Conservation (phyloP, 2,888 invertebrate species). For the Cephus pulcher region DNA sequence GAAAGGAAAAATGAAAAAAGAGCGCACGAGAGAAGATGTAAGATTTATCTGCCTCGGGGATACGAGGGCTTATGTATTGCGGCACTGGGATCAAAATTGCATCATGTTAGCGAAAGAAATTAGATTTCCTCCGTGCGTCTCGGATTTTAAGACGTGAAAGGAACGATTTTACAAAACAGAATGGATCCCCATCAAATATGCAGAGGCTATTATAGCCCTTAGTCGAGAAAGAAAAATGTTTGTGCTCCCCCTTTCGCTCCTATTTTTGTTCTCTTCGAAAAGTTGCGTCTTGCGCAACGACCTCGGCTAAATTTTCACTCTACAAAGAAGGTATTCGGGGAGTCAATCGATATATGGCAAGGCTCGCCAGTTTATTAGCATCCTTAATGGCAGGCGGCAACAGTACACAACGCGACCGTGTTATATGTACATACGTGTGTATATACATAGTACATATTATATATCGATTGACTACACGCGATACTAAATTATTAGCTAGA, state of each 20-base stretch:
- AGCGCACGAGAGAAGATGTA: slow-evolving; percentile 22
- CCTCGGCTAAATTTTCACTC: neutral
- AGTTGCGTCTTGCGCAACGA: neutral
- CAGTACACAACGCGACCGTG: neutral
- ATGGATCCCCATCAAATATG: slow-evolving; percentile 51
- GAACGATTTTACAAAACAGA: slow-evolving; percentile 36
- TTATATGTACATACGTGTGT: neutral
- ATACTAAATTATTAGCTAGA: too few relatives aligned
- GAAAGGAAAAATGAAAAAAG: neutral
- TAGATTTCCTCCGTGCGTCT: slow-evolving; percentile 39
- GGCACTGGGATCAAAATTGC: slow-evolving; percentile 50
- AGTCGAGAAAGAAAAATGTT: slow-evolving; percentile 41
- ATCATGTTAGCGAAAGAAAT: slow-evolving; percentile 50
- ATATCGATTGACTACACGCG: too few relatives aligned
- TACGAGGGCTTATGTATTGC: slow-evolving; percentile 38
- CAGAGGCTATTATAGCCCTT: slow-evolving; percentile 48
- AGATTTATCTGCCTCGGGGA: slow-evolving; percentile 41
- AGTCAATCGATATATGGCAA: neutral
- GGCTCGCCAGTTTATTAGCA: neutral
- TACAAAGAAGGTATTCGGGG: neutral
- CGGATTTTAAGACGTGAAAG: slow-evolving; percentile 8
- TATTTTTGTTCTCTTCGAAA: slow-evolving; percentile 1
- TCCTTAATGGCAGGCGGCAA: neutral
- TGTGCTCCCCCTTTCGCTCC: slow-evolving; percentile 29
- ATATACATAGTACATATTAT: too few relatives aligned